Percentiles rank a stretch among this genome's conserved stretches.
Conservation (phyloP, 2,797 vertebrate species). For the Hirundo rustica region DNA sequence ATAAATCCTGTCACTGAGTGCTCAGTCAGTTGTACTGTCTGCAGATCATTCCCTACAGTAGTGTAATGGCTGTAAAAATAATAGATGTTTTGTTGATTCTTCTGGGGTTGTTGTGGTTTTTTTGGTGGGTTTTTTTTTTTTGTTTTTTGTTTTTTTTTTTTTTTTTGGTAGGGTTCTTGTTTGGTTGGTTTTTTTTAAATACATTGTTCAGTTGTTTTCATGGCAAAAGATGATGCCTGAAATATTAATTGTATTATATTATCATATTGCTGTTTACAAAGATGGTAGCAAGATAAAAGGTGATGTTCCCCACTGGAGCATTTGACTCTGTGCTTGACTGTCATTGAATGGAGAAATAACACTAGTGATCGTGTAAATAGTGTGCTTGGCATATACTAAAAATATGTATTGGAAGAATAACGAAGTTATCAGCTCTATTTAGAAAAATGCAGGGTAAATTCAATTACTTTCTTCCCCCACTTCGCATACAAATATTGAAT, state of each 20-base stretch:
- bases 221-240: not conserved
- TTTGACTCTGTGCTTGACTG: not conserved
- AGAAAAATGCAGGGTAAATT: not conserved
- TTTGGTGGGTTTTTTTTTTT: not conserved
- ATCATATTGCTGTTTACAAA: not conserved
- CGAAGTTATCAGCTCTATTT: not conserved
- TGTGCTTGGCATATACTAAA: not conserved
- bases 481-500: not conserved
- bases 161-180: not conserved
- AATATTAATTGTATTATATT: not conserved
- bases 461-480: not conserved
- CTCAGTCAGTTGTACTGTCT: slow-evolving; percentile 78
- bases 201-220: not conserved
- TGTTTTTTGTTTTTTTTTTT: not conserved
- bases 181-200: not conserved
- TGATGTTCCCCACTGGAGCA: not conserved
- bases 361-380: not conserved
- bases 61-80: not conserved
- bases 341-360: not conserved
- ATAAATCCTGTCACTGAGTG: slow-evolving; percentile 82
- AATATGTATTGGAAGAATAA: not conserved
- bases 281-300: not conserved
- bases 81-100: not conserved
- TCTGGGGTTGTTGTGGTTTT: no score
- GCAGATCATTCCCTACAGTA: not conserved